Evolutionary conservation across 37 sponge, comb jelly and placozoan genomes (phyloP), one percentile per base, ranked within the genome.

Genomic region (Chondrosia reniformis): DNA sequence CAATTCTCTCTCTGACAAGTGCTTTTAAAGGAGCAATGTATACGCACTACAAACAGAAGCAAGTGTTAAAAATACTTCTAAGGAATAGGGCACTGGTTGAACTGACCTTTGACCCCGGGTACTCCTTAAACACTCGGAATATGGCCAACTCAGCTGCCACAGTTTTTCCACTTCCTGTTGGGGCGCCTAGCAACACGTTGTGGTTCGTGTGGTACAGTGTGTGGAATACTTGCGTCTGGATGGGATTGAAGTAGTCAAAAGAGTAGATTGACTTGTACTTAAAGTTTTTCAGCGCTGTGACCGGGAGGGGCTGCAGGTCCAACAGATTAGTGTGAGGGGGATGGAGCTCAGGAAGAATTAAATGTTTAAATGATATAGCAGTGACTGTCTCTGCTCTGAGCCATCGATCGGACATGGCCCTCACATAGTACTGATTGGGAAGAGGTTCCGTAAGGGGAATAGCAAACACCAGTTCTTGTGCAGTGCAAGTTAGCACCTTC

Each of bases 1-100:
- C 72, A 31, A 98, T 83, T 49, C 99, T 82, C 82, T 98, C 99
- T 43, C 96, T 74, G 32, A 98, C 99, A 36, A 98, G 88, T 15
- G 99, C 99, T 67, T 98, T 98, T 55, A 98, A 83, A 24, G 99
- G 99, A 42, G 99, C 99, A 57, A 98, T 92, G 84, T 98, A 98
- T 42, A 98, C 99, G 71, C 88, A 86, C 91, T 69, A 44, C 61
- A 59, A 30, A 59, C 30, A 7, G 22, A 25, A 59, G 22, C 30
- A 19, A 5, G 22, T 6, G 22, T 25, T 59, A 30, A 13, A 30
- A n/a, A n/a, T n/a, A n/a, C n/a, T n/a, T n/a, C n/a, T n/a, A n/a
- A n/a, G n/a, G n/a, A n/a, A n/a, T n/a, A n/a, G n/a, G n/a, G n/a
- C n/a, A n/a, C n/a, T n/a, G n/a, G n/a, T n/a, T n/a, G n/a, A n/a